Conservation (phyloP, 2,113 vertebrate genomes). For the Speoplatyrhinus poulsoni region DNA sequence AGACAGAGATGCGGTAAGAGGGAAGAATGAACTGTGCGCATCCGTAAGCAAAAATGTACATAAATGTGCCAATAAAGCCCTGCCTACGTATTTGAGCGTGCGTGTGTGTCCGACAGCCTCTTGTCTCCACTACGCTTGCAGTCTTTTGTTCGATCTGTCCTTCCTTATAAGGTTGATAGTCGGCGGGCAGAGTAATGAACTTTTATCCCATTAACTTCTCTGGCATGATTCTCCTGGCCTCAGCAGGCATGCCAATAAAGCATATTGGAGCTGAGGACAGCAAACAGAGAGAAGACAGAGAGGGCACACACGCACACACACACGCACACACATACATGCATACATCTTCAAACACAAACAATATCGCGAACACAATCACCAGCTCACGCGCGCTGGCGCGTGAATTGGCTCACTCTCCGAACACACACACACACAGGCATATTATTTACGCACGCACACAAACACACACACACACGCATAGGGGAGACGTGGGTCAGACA, state of each 20-base stretch:
- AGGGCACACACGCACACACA: slow-evolving; percentile 12
- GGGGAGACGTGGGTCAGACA: slow-evolving; percentile 69
- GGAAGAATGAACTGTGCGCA: slow-evolving; percentile 27
- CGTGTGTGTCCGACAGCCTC: slow-evolving; percentile 35
- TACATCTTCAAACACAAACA: background rate
- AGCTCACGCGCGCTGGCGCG: background rate
- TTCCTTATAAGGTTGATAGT: slow-evolving; percentile 56
- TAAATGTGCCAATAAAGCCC: slow-evolving; percentile 24
- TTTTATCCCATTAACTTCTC: slow-evolving; percentile 59
- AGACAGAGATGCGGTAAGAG: slow-evolving; percentile 30
- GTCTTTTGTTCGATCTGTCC: slow-evolving; percentile 51
- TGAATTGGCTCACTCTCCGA: background rate
- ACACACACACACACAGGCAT: slow-evolving; percentile 1
- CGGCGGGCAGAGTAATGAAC: slow-evolving; percentile 54
- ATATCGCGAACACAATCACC: slow-evolving; percentile 6
- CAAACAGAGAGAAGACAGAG: slow-evolving; percentile 29
- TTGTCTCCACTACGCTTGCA: slow-evolving; percentile 38
- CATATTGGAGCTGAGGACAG: slow-evolving; percentile 59
- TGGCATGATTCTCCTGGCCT: slow-evolving; percentile 52
- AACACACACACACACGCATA: slow-evolving; percentile 45
- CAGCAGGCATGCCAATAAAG: slow-evolving; percentile 59
- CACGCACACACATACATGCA: background rate
- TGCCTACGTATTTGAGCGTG: background rate
- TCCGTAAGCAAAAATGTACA: slow-evolving; percentile 41
- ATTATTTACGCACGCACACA: slow-evolving; percentile 11